Conservation (phyloP, 2,888 invertebrate species). For the Harpalus rufipes region DNA sequence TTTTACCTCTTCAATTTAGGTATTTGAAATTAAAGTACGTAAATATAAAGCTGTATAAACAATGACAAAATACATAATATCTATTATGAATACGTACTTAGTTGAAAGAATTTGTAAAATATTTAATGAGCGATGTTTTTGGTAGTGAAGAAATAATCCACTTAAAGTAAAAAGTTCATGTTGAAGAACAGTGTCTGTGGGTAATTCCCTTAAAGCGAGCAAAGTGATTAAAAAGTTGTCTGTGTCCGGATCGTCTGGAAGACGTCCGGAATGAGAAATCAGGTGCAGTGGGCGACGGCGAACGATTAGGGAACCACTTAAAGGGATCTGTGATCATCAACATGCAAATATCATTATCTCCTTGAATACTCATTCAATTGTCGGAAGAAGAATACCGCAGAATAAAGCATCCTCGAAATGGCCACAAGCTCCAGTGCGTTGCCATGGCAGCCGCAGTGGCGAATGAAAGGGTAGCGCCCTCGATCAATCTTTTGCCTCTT, state of each 20-base stretch:
- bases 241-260: conserved; percentile 1
- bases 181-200: conserved; percentile 5
- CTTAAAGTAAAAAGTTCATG: conserved; percentile 22
- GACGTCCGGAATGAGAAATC: conserved; percentile 58
- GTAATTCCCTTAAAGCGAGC: conserved; percentile 47
- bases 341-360: conserved; percentile 77
- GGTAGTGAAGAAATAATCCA: conserved; percentile 22
- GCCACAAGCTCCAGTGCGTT: conserved; percentile 71
- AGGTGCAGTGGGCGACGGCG: conserved; percentile 49
- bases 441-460: conserved; percentile 73
- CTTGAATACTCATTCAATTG: conserved; percentile 77
- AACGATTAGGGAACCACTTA: conserved; percentile 63
- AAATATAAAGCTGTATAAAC: too few species aligned
- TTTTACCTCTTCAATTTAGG: too few species aligned
- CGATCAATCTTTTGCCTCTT: conserved; percentile 75
- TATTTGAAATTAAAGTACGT: too few species aligned
- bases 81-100: not conserved
- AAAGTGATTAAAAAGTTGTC: conserved; percentile 50
- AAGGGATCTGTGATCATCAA: conserved; percentile 72
- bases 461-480: conserved; percentile 75
- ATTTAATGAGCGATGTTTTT: conserved; percentile 6
- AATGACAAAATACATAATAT: too few species aligned
- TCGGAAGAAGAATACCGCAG: conserved; percentile 76
- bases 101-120: not conserved
- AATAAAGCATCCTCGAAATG: conserved; percentile 74